Evolutionary conservation across 2,113 vertebrate species (phyloP).

Genomic region (Pluvianellus socialis): DNA sequence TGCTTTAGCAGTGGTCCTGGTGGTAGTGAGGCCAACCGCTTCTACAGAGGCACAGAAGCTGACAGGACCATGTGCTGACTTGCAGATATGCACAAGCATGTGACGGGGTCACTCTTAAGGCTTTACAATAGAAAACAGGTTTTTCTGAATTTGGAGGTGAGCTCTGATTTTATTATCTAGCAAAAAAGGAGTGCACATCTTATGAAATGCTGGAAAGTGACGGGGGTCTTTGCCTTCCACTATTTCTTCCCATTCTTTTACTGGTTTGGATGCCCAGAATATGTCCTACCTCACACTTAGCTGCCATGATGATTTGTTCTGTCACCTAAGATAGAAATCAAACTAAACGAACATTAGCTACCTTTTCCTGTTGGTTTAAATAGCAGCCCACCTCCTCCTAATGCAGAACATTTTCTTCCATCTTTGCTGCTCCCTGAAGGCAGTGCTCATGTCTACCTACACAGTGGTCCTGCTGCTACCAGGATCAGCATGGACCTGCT

Average conservation of each 20-base stretch:
- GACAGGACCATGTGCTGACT: neutral
- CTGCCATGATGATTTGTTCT: neutral
- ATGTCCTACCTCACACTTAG: neutral
- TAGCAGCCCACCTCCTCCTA: neutral
- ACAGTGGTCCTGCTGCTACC: neutral
- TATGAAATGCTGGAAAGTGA: neutral
- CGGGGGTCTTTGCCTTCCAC: neutral
- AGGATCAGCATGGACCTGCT: neutral
- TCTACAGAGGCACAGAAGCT: neutral
- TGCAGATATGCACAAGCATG: neutral
- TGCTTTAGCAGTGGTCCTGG: neutral
- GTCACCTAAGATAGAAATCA: neutral
- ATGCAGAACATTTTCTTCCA: neutral
- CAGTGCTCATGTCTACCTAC: neutral
- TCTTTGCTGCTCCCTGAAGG: neutral
- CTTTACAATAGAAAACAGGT: neutral
- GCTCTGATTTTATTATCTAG: neutral
- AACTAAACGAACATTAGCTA: neutral
- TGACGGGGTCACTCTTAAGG: neutral
- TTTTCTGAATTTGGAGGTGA: neutral
- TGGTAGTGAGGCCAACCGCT: neutral
- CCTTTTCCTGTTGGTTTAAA: neutral
- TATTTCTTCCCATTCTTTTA: neutral
- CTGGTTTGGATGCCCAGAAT: neutral
- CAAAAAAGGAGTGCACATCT: neutral